phyloP scores from a whole-genome alignment of 2,797 vertebrate genomes.

The Acrossocheilus wenchowensis region DNA sequence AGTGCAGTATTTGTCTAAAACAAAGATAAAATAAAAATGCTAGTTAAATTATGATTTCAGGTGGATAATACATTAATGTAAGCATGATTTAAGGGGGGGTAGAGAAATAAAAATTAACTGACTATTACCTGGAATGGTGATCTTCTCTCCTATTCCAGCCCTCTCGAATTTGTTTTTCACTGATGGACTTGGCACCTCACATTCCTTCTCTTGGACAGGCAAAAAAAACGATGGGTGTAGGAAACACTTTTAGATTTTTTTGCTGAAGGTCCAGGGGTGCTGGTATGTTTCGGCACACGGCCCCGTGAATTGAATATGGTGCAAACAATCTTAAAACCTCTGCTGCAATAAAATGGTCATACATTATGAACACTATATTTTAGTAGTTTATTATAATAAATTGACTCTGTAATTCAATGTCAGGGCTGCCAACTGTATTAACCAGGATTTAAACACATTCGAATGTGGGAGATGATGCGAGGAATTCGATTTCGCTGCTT shows the following conservation, averaged over 20 bases:
- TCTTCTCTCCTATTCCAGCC: constrained; percentile 18
- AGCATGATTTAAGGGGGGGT: background rate
- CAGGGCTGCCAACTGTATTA: background rate
- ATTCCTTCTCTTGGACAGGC: constrained; percentile 20
- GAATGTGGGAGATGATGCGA: too few species aligned
- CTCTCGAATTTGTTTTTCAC: constrained; percentile 21
- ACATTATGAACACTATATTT: background rate
- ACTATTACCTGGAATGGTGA: background rate
- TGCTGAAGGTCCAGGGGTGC: constrained; percentile 1
- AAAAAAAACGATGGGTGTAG: constrained; percentile 21
- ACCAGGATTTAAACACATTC: too few species aligned
- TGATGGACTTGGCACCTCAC: constrained; percentile 11
- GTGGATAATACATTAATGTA: background rate
- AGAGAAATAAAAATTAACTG: background rate
- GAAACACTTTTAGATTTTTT: constrained; percentile 13
- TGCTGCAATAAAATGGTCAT: background rate
- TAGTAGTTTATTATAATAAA: too few species aligned
- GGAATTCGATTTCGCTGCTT: too few species aligned
- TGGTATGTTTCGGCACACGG: background rate
- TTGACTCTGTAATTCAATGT: background rate
- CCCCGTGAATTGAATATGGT: constrained; percentile 12
- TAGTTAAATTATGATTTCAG: background rate
- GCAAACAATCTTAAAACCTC: constrained; percentile 19
- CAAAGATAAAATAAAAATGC: background rate
- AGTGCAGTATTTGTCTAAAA: constrained; percentile 26